Evolutionary conservation across 2,113 vertebrate species (phyloP).

Genomic region (Clarias macrocephalus): DNA sequence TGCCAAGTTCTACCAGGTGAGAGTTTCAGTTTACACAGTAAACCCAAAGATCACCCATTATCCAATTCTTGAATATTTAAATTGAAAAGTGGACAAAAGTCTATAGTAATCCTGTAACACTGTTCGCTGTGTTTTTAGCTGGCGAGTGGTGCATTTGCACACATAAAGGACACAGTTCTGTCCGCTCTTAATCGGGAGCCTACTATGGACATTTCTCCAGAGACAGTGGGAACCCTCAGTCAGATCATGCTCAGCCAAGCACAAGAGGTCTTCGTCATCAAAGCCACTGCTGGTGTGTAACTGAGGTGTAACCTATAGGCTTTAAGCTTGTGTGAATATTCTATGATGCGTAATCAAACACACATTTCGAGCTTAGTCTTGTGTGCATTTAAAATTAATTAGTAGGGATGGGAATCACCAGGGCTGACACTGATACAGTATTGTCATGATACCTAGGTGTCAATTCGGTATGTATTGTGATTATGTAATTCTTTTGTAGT

Average conservation of each 20-base stretch:
- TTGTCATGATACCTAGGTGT: no score
- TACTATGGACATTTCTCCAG: slow-evolving; percentile 96
- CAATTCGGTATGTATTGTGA: no score
- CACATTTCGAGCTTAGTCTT: neutral
- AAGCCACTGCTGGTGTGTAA: slow-evolving; percentile 89
- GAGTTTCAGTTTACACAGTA: slow-evolving; percentile 7
- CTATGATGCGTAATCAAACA: neutral
- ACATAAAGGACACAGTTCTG: slow-evolving; percentile 96
- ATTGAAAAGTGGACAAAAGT: neutral
- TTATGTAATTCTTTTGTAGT: no score
- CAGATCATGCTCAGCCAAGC: slow-evolving; percentile 98
- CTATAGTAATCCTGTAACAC: neutral
- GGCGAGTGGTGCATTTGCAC: slow-evolving; percentile 92
- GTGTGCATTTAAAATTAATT: neutral
- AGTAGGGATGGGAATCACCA: neutral
- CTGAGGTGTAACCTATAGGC: neutral
- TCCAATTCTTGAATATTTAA: neutral
- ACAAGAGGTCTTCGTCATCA: slow-evolving; percentile 97
- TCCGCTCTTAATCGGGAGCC: slow-evolving; percentile 92
- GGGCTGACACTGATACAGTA: no score
- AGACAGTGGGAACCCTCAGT: slow-evolving; percentile 91
- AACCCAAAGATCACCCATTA: neutral
- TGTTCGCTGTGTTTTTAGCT: slow-evolving; percentile 70
- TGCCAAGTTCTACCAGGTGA: slow-evolving; percentile 94
- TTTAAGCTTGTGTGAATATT: neutral